These are phyloP conservation scores for Vultur gryphus DNA, from an alignment of 2,797 vertebrate genomes.

Conservation along the genomic window DNA sequence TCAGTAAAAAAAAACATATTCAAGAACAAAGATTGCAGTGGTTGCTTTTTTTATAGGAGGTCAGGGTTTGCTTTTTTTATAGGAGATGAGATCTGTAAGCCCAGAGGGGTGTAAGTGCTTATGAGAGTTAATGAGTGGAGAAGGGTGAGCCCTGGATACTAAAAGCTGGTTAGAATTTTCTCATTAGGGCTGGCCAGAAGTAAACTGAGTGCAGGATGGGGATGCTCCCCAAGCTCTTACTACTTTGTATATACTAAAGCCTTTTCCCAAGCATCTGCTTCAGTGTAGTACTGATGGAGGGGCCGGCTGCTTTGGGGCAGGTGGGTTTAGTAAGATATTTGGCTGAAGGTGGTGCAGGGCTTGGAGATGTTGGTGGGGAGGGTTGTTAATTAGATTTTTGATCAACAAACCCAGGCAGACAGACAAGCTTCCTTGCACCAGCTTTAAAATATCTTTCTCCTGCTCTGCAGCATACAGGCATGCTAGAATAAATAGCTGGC, in stretches of 20 bases:
- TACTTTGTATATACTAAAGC: background rate
- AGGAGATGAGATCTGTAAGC: background rate
- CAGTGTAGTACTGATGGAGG: background rate
- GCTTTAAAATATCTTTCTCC: background rate
- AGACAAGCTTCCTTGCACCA: background rate
- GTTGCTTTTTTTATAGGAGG: background rate
- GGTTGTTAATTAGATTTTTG: background rate
- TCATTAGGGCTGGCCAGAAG: background rate
- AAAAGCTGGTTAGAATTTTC: background rate
- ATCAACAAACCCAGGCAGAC: background rate
- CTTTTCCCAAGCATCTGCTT: background rate
- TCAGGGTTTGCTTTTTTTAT: background rate
- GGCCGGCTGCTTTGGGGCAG: background rate
- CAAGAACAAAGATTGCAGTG: constrained; percentile 62
- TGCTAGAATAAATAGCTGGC: constrained; percentile 50
- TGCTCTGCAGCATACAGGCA: background rate
- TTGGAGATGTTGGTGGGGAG: rapidly evolving
- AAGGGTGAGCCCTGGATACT: background rate
- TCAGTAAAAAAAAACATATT: constrained; percentile 79
- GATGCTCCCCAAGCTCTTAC: background rate
- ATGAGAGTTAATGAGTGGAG: background rate
- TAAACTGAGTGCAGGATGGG: background rate
- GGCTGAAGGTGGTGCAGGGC: background rate
- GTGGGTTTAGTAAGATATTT: background rate
- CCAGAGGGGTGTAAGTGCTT: background rate